Evolutionary conservation across 1,140 invertebrate genomes (phyloP), one percentile per base, ranked within the genome.

Genomic region (Cardiocondyla obscurior): DNA sequence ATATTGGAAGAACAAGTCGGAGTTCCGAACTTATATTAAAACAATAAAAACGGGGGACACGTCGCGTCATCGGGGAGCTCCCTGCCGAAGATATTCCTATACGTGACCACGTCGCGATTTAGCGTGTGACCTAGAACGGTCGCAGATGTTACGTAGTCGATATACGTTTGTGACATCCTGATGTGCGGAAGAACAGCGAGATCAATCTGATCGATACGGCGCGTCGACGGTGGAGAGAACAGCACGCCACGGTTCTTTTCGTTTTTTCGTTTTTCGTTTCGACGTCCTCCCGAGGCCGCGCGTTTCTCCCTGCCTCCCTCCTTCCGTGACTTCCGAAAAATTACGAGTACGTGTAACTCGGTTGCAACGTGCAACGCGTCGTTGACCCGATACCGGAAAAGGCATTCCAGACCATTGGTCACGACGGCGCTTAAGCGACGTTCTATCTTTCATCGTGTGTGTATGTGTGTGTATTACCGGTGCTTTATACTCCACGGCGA

Each of bases 351-450:
- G 74, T 73, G 83, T 85, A 85, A 82, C 85, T 87, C 82, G 58
- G 82, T 58, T 53, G 67, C 49, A 53, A 64, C 62, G 74, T 83
- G 73, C 85, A 88, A 85, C 87, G 88, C 88, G 81, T 83, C 84
- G 86, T 89, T 90, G 77, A 14, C 64, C 88, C 85, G 90, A 90
- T 91, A 90, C 86, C 82, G 85, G 81, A 82, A 87, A 62, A 86
- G 82, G 76, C 85, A 90, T 91, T 91, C 90, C 90, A 55, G 88
- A 69, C 86, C 90, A 91, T 90, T 91, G 90, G 73, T 85, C 85
- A 77, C 74, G 86, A 81, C 77, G 58, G 60, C 85, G 90, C 90
- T 91, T 90, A 90, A 91, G 81, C 89, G 89, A 89, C 86, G 82
- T 90, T 89, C 87, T 89, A 89, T 90, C 88, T 90, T 82, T 77